Percentiles rank a stretch among this genome's conserved stretches.
phyloP scores from a whole-genome alignment of 2,113 vertebrate species.

The Sapayoa aenigma region DNA sequence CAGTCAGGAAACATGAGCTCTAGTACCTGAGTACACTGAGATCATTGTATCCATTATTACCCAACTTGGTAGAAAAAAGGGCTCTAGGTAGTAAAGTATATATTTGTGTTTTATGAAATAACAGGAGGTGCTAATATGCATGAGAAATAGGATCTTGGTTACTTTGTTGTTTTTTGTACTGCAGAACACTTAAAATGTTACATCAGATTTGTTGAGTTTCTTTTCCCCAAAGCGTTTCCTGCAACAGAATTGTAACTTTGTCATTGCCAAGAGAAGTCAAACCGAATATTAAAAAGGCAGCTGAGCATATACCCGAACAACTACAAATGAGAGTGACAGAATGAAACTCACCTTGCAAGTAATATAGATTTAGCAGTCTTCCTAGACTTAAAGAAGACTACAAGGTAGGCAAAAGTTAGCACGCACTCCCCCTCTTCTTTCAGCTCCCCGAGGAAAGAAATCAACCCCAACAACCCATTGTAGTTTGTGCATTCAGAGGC shows the following conservation, averaged over 20 bases:
- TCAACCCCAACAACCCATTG: not conserved
- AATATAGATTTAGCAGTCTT: not conserved
- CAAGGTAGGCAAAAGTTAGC: not conserved
- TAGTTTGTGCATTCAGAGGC: not conserved
- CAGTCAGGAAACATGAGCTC: not conserved
- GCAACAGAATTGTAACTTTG: not conserved
- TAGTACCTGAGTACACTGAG: not conserved
- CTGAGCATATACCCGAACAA: not conserved
- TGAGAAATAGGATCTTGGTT: not conserved
- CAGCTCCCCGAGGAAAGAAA: not conserved
- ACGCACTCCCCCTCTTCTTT: too few relatives aligned
- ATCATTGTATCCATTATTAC: not conserved
- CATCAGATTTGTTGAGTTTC: not conserved
- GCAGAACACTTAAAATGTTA: not conserved
- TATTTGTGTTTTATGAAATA: not conserved
- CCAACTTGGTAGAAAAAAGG: not conserved
- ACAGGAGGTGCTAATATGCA: not conserved
- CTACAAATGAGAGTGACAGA: not conserved
- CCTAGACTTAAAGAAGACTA: not conserved
- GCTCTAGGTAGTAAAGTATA: not conserved
- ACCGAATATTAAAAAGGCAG: not conserved
- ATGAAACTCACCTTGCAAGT: not conserved
- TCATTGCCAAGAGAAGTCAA: constrained; percentile 26
- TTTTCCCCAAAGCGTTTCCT: not conserved
- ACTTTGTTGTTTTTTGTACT: not conserved